Evolutionary conservation across 2,797 vertebrate genomes (phyloP).

Genomic region (Oceanodroma leucorhoa): DNA sequence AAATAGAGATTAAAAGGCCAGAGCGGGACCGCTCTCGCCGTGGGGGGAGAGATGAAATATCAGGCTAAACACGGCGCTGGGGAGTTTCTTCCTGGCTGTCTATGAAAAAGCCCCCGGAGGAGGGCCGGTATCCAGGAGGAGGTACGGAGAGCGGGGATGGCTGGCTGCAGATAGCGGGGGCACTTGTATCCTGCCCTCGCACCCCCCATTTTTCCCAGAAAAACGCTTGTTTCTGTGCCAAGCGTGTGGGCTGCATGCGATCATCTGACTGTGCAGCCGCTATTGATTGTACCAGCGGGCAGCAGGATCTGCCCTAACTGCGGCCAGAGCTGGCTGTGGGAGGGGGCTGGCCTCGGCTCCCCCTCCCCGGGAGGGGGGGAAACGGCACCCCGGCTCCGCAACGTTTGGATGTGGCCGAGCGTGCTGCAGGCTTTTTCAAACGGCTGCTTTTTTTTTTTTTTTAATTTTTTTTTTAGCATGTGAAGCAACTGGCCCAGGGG

Average conservation of each 20-base stretch:
- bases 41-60: background rate
- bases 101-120: background rate
- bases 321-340: background rate
- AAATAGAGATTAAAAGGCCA: background rate
- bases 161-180: background rate
- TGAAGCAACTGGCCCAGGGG: background rate
- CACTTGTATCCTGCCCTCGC: background rate
- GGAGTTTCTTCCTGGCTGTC: background rate
- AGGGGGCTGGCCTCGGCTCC: background rate
- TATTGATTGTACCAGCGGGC: background rate
- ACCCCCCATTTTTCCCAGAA: background rate
- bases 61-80: rapidly evolving
- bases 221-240: background rate
- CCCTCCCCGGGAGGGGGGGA: background rate
- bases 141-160: background rate
- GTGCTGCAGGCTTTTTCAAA: background rate
- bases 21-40: rapidly evolving
- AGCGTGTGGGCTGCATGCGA: background rate
- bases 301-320: background rate
- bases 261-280: background rate
- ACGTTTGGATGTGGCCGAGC: background rate
- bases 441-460: background rate
- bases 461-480: background rate
- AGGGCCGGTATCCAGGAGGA: background rate
- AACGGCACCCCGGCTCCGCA: rapidly evolving